Evolutionary conservation across 35 echinoderm and acorn worm species (phyloP).

Genomic region (Eucidaris tribuloides): DNA sequence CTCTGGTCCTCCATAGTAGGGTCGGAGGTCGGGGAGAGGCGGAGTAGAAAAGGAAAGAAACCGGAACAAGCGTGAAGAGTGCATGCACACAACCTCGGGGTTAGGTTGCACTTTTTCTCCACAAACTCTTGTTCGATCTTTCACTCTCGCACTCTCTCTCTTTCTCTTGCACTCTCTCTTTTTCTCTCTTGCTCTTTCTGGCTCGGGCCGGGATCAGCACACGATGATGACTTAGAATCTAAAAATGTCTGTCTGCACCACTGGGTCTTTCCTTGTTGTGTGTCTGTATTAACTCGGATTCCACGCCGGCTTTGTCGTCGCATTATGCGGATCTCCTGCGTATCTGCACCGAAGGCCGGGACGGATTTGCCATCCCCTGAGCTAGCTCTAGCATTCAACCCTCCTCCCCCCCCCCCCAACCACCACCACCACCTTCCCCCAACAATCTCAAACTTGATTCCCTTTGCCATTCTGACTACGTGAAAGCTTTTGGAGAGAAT

Average conservation of each 20-base stretch:
- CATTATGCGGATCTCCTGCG: conserved; percentile 9
- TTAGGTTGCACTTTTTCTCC: conserved; percentile 7
- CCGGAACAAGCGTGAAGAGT: background rate
- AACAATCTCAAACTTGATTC: too few species aligned
- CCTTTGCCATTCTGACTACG: too few species aligned
- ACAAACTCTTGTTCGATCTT: background rate
- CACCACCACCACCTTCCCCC: too few species aligned
- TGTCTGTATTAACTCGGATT: conserved; percentile 5
- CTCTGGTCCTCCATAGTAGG: background rate
- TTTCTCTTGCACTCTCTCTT: background rate
- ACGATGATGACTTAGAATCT: conserved; percentile 7
- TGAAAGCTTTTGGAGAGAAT: too few species aligned
- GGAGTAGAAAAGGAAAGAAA: background rate
- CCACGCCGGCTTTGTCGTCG: background rate
- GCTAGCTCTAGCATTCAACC: background rate
- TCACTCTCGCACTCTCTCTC: background rate
- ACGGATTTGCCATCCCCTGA: conserved; percentile 1
- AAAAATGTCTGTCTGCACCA: conserved; percentile 14
- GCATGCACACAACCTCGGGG: background rate
- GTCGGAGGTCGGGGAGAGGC: background rate
- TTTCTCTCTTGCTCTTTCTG: background rate
- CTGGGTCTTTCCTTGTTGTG: background rate
- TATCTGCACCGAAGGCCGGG: conserved; percentile 29
- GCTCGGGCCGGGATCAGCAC: background rate
- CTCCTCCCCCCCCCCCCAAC: background rate